Conservation (phyloP, 2,888 invertebrate genomes). For the Cosmopolites sordidus region DNA sequence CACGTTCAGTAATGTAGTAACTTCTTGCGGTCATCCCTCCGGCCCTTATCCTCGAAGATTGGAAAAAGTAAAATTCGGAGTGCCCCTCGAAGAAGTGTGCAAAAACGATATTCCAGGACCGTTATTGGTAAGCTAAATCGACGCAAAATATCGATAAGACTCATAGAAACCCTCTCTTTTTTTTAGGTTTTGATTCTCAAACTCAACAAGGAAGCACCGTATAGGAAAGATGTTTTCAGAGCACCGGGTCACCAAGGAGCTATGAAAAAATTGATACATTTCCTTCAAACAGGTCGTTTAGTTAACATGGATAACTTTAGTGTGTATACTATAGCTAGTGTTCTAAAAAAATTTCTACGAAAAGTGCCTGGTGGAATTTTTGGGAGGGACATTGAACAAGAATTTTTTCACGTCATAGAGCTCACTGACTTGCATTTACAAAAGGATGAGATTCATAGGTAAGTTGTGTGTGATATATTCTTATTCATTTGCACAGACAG, state of each 20-base stretch:
- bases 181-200: constrained; percentile 82
- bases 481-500: no score
- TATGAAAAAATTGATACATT: constrained; percentile 90
- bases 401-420: constrained; percentile 84
- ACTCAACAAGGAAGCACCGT: constrained; percentile 90
- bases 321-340: constrained; percentile 97
- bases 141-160: constrained; percentile 30
- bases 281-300: constrained; percentile 81
- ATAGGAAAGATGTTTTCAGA: constrained; percentile 89
- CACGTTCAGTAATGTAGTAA: constrained; percentile 85
- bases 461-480: no score
- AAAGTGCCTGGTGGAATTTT: constrained; percentile 97
- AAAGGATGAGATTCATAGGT: constrained; percentile 90
- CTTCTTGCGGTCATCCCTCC: constrained; percentile 84
- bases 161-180: constrained; percentile 11
- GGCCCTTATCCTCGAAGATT: constrained; percentile 78
- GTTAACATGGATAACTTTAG: constrained; percentile 94
- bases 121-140: constrained; percentile 65
- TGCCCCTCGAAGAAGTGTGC: constrained; percentile 86
- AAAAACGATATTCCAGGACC: constrained; percentile 94
- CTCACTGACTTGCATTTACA: constrained; percentile 77
- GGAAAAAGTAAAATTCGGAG: constrained; percentile 94
- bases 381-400: constrained; percentile 85
- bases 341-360: constrained; percentile 94
- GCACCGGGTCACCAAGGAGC: constrained; percentile 94